Base-by-base conservation (phyloP, 2,797 vertebrate genomes). In the Characodon lateralis region DNA sequence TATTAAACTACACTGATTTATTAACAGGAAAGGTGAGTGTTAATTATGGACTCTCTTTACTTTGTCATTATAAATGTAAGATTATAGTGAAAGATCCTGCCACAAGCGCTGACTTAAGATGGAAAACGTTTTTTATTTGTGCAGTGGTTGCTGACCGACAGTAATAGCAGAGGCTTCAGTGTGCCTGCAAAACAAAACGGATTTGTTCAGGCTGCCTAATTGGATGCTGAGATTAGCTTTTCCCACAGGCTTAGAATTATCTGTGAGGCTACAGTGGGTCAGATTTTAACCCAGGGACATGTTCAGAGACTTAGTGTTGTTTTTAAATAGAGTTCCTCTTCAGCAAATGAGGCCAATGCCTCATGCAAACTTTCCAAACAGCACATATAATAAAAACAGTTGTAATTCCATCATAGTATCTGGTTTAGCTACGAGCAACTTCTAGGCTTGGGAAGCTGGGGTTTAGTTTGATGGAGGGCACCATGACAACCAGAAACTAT, bases 161-260 rank as follows among this genome's bases (percentile, higher is more conserved):
- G 58, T 53, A 76, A 70, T 59, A 80, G 77, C 70, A 78, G 76
- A 79, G 53, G 71, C 13, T 35, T 28, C 24, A 9, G 35, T 8
- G 68, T 72, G 65, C 72, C 82, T 75, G 83, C 79, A 59, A 81
- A 87, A 87, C 78, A 79, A 82, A 87, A 89, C 84, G 80, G 90
- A 88, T 92, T 88, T 92, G 72, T 90, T 83, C 84, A 78, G 87
- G 83, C 72, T 39, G 71, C 80, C 88, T 94, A 94, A 94, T 92
- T 90, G 92, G 93, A 92, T 94, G 68, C 81, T 5, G 6, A 81
- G 91, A 92, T 94, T 91, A 94, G 76, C 88, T 90, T 88, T 89
- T 82, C 85, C 78, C 80, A 76, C 83, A 81, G 88, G 91, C 78
- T 94, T 90, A 91, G 89, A 83, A 70, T 88, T 86, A 89, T 84